Conservation (phyloP, 1,140 invertebrate genomes). For the Laupala kohalensis region DNA sequence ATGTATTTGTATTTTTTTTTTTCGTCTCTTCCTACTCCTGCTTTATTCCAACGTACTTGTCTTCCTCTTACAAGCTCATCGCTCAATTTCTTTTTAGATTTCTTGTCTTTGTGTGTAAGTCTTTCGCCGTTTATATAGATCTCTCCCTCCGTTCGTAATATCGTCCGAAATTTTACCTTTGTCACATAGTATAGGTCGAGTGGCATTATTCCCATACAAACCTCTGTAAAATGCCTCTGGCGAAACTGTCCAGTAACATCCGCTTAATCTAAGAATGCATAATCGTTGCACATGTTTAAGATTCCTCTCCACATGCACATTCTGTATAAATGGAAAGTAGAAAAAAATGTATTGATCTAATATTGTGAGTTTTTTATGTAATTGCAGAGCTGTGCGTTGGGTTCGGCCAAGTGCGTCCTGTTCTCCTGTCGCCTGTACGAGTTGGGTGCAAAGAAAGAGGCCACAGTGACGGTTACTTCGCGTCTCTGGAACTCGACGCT, state of each 20-base stretch:
- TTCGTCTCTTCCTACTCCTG: no score
- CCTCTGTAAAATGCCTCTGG: not conserved
- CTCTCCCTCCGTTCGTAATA: no score
- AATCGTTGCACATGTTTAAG: no score
- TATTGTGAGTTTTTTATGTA: not conserved
- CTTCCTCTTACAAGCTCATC: no score
- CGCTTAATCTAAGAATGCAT: no score
- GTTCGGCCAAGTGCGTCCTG: slow-evolving; percentile 73
- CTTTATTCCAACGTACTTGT: no score
- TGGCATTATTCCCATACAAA: not conserved
- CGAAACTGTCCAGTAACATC: not conserved
- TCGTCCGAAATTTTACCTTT: no score
- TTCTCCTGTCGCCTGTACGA: slow-evolving; percentile 69
- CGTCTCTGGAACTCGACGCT: slow-evolving; percentile 83
- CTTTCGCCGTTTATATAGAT: no score
- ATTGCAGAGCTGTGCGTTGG: slow-evolving; percentile 58
- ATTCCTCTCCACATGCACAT: not conserved
- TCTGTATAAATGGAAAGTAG: not conserved
- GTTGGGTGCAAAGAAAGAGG: slow-evolving; percentile 54
- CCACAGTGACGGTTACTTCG: slow-evolving; percentile 43
- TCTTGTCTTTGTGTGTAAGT: no score
- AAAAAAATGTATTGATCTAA: not conserved
- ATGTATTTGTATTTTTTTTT: no score
- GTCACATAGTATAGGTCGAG: no score
- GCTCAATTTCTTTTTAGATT: no score